Evolutionary conservation across 2,113 vertebrate species (phyloP).

Genomic region (Tricholaema leucomelas): DNA sequence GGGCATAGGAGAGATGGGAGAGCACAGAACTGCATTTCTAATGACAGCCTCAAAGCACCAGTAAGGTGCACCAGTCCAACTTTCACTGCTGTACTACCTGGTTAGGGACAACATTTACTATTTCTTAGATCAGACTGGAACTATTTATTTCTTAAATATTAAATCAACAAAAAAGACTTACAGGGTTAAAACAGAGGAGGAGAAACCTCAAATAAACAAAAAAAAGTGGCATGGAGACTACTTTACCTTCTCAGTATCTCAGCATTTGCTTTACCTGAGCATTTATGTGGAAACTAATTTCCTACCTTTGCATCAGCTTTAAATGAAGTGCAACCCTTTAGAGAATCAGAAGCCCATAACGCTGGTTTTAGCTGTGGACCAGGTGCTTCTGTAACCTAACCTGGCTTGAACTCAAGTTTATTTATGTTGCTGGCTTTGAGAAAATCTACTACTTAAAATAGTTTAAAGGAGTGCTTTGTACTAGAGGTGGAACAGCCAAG

Average conservation of each 20-base stretch:
- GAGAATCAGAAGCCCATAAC: neutral
- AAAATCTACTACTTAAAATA: neutral
- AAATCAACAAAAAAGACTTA: neutral
- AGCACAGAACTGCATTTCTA: neutral
- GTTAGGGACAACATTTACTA: neutral
- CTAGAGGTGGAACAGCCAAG: neutral
- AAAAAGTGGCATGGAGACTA: neutral
- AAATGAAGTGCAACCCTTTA: neutral
- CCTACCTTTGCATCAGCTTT: neutral
- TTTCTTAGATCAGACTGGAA: neutral
- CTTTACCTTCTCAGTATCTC: neutral
- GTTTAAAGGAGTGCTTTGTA: neutral
- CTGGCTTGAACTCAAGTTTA: neutral
- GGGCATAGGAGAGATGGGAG: neutral
- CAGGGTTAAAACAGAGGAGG: neutral
- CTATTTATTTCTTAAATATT: neutral
- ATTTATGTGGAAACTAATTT: neutral
- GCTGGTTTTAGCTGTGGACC: neutral
- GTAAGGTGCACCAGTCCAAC: neutral
- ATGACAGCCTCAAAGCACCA: neutral
- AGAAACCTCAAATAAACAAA: neutral
- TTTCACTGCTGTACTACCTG: neutral
- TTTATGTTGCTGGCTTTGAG: neutral
- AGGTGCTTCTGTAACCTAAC: neutral
- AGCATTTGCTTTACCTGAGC: neutral